Conservation (phyloP, 2,797 vertebrate species). For the Miichthys miiuy region DNA sequence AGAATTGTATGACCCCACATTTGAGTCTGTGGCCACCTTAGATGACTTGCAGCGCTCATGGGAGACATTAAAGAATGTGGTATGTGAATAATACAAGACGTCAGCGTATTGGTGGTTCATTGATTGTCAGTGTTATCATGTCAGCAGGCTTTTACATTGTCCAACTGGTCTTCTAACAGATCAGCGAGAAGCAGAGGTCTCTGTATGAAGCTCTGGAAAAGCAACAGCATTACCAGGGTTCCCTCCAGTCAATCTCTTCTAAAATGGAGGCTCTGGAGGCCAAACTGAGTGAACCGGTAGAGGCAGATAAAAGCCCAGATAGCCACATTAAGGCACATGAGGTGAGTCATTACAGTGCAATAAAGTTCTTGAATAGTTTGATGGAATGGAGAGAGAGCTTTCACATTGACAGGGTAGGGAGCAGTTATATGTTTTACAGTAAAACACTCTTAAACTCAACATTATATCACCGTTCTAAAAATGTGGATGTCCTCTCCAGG, state of each 20-base stretch:
- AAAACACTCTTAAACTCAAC: neutral
- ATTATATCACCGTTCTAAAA: neutral
- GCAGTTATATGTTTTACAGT: neutral
- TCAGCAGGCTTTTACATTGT: neutral
- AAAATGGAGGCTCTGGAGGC: constrained; percentile 95
- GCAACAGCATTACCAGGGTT: constrained; percentile 95
- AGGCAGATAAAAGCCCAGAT: constrained; percentile 89
- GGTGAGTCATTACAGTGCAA: constrained; percentile 78
- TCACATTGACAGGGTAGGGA: neutral
- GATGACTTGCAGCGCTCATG: constrained; percentile 97
- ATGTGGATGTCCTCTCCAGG: constrained; percentile 76
- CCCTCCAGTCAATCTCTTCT: constrained; percentile 94
- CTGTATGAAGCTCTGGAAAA: constrained; percentile 97
- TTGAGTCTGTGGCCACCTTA: constrained; percentile 91
- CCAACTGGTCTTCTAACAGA: constrained; percentile 80
- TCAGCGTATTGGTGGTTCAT: neutral
- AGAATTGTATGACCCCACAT: constrained; percentile 89
- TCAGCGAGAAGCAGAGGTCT: constrained; percentile 97
- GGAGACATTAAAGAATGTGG: constrained; percentile 99
- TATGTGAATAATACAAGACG: constrained; percentile 73
- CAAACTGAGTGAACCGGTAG: constrained; percentile 90
- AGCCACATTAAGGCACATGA: constrained; percentile 93
- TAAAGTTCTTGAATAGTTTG: neutral
- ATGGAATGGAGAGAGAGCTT: neutral
- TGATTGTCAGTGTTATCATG: neutral